Evolutionary conservation across 2,888 invertebrate species (phyloP), one percentile per base, ranked within the genome.

Genomic region (Drosophila sordidapex): DNA sequence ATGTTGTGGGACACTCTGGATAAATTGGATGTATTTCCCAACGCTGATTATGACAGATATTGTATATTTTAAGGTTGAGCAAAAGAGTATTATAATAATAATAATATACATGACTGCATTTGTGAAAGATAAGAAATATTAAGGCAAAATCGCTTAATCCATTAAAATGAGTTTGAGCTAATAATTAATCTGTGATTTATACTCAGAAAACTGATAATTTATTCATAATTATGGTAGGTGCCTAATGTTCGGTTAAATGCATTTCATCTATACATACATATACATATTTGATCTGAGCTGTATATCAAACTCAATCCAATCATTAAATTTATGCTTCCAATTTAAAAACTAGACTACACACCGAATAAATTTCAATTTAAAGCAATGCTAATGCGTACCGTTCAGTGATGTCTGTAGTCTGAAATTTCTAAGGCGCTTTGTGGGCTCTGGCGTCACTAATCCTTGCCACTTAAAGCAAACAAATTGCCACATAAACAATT

Each of bases 401-500:
- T 61, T 77, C 52, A 25, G 60, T 74, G 71, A 83, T 73, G 82
- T 74, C 74, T 77, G 70, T 57, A 59, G 38, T 58, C 25, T 38
- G 40, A 48, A 61, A 59, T 29, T 7, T 13, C 48, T 13, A 10
- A 62, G 40, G 10, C 53, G 25, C 53, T 74, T 78, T 63, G 65
- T 68, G 72, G 76, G 65, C 74, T 51, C 49, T 43, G 70, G 58
- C 67, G 46, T 54, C 66, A 68, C 73, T 82, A 86, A 86, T 87
- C 82, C 88, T 65, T 59, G 74, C 69, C 81, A 79, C 81, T 89
- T 85, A 73, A 59, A 43, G 72, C 74, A 83, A 86, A 88, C 87
- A 90, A 87, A 87, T 87, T 85, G 88, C 90, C 82, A 74, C 86
- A 90, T 83, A 85, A 88, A 86, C 83, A 83, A 79, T 78, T 83